Base-by-base conservation (phyloP, 2,113 vertebrate species). In the Rhea americana region DNA sequence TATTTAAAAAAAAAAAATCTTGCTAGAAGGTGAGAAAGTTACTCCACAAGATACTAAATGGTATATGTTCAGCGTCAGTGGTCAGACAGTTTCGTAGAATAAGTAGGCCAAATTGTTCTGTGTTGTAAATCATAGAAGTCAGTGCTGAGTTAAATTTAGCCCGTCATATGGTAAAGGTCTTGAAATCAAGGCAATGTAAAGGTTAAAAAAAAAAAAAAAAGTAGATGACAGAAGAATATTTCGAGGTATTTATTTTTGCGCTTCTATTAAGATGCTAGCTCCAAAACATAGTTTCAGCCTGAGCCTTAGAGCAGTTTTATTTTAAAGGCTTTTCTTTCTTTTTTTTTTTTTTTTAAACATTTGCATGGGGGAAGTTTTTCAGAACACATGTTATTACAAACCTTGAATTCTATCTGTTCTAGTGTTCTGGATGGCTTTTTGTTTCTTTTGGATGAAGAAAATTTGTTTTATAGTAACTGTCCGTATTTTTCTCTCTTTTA, bases 311-410 rank as follows among this genome's bases (percentile, higher is more conserved):
- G 86, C 77, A 94, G 62, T 70, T 91, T 67, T 91, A 41, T 88
- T 92, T 90, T 92, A 62, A 82, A 92, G 71, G 67, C 73, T 89
- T 90, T 86, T 2, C 58, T 72, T 88, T 86, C 32, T 88, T 89
- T 77, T 83, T 56, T 77, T 89, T 92, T 35, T 35, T 35, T 35
- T 35, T 35, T 35, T 35, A 66, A 94, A 89, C 90, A 82, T 94
- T 93, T 94, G 94, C 90, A 94, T 95, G 91, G 83, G 90, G 80
- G 93, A 97, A 93, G 79, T 92, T 94, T 93, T 95, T 97, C 93
- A 94, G 93, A 96, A 95, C 91, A 95, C 93, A 1, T 93, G 35
- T 82, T 93, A 48, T 84, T 77, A 91, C 68, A 93, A 94, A 90
- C 88, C 55, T 94, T 80, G 91, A 89, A 85, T 94, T 96, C 83